These are phyloP conservation scores for Priocnemis perturbator DNA, from an alignment of 2,888 invertebrate genomes.

Conservation along the genomic window DNA sequence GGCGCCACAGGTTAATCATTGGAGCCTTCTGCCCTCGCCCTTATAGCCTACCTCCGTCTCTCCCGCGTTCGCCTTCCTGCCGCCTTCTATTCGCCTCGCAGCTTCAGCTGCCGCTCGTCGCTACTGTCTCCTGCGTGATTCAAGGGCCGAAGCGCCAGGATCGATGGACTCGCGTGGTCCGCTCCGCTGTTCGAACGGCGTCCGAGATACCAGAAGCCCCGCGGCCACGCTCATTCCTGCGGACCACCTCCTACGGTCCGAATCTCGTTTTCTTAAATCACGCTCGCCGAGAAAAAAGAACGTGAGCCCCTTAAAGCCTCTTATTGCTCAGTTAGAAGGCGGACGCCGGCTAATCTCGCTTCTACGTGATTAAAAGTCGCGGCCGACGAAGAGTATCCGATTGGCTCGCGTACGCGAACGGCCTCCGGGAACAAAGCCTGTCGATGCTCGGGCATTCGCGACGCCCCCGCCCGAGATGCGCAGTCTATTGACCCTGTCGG, in stretches of 20 bases:
- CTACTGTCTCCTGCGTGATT: constrained; percentile 43
- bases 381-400: too few species aligned
- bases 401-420: constrained; percentile 1
- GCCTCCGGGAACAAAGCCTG: too few species aligned
- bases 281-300: constrained; percentile 14
- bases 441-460: too few species aligned
- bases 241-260: constrained; percentile 42
- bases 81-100: constrained; percentile 17
- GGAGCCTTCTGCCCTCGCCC: constrained; percentile 50
- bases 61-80: constrained; percentile 19
- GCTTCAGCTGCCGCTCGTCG: constrained; percentile 27
- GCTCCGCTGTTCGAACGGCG: neutral
- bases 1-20: constrained; percentile 69
- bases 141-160: constrained; percentile 35
- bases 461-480: neutral
- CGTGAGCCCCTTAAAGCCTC: neutral
- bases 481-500: constrained; percentile 22
- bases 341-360: neutral
- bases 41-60: constrained; percentile 19
- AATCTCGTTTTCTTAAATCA: constrained; percentile 49
- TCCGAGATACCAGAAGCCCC: constrained; percentile 47
- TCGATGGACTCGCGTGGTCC: constrained; percentile 35
- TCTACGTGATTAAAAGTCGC: constrained; percentile 14
- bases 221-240: constrained; percentile 24
- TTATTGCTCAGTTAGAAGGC: neutral